Evolutionary conservation across 2,113 vertebrate species (phyloP).

Genomic region (Ochotona princeps): DNA sequence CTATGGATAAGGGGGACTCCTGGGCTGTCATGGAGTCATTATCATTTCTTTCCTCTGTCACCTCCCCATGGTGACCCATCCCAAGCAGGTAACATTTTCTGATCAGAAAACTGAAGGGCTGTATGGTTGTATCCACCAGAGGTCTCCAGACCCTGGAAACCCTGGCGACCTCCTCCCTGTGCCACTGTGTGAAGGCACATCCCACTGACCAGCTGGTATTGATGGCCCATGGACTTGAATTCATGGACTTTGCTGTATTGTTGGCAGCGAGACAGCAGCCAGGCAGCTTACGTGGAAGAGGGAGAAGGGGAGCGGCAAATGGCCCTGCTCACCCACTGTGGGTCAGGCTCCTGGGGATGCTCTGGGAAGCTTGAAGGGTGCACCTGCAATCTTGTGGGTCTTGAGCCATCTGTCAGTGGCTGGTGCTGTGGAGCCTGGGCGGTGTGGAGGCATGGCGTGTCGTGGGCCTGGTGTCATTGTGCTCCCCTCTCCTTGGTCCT

Average conservation of each 20-base stretch:
- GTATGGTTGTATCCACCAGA: not conserved
- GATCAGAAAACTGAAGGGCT: not conserved
- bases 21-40: not conserved
- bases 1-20: not conserved
- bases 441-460: not conserved
- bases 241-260: not conserved
- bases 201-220: not conserved
- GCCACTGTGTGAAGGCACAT: not conserved
- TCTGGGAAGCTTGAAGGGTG: not conserved
- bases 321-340: not conserved
- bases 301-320: not conserved
- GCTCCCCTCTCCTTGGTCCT: not conserved
- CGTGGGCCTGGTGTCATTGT: not conserved
- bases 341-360: not conserved
- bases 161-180: not conserved
- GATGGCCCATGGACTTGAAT: not conserved
- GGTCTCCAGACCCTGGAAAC: not conserved
- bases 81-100: not conserved
- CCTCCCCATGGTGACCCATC: not conserved
- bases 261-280: not conserved
- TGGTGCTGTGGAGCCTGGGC: not conserved
- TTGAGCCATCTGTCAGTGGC: accelerated
- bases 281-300: not conserved
- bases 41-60: not conserved
- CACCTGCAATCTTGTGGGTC: not conserved